Evolutionary conservation across 1,140 invertebrate species (phyloP).

Genomic region (Drosophila neocordata): DNA sequence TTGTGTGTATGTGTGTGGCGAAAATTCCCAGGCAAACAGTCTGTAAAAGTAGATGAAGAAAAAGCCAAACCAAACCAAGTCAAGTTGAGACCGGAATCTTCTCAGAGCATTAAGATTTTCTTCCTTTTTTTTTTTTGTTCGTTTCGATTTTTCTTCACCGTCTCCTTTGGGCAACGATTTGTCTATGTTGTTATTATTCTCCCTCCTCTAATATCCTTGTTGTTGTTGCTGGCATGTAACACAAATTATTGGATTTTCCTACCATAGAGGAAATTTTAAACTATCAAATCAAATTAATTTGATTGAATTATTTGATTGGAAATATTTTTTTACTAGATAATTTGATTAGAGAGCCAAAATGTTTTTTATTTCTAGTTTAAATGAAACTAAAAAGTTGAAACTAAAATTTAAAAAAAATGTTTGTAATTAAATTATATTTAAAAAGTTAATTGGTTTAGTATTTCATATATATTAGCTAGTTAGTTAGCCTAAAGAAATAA

Average conservation of each 20-base stretch:
- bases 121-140: conserved; percentile 41
- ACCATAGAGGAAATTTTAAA: conserved; percentile 15
- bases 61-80: conserved; percentile 41
- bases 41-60: conserved; percentile 23
- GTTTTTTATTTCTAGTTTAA: too few species aligned
- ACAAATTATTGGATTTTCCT: conserved; percentile 40
- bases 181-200: conserved; percentile 50
- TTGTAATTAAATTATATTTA: too few species aligned
- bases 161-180: conserved; percentile 37
- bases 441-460: too few species aligned
- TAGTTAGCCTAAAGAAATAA: too few species aligned
- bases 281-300: conserved; percentile 3
- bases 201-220: conserved; percentile 18
- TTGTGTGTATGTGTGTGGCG: conserved; percentile 31
- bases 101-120: conserved; percentile 39
- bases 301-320: background rate
- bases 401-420: too few species aligned
- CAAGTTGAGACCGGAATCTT: conserved; percentile 20
- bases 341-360: background rate
- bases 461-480: too few species aligned
- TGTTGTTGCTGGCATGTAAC: conserved; percentile 25
- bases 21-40: conserved; percentile 56
- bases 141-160: background rate
- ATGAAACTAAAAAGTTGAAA: too few species aligned
- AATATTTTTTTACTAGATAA: background rate